A percentile compares a stretch with the other conserved stretches of the same genome.
phyloP scores from a whole-genome alignment of 1,140 invertebrate genomes.

The Bombus cullumanus region DNA sequence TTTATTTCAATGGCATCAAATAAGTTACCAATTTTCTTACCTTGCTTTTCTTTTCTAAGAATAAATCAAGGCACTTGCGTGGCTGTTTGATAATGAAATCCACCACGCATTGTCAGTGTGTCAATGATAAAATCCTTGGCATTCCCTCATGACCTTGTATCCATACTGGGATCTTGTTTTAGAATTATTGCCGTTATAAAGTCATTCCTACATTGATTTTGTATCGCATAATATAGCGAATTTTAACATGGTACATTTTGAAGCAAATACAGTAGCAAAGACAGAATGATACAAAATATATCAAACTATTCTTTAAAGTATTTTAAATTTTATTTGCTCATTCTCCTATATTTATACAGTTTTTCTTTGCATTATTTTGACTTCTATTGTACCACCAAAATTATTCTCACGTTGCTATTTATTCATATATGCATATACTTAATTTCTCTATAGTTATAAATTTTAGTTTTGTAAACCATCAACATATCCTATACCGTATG shows the following conservation, averaged over 20 bases:
- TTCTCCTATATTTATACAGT: too few relatives aligned
- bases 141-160: conserved; percentile 16
- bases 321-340: too few relatives aligned
- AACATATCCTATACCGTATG: too few relatives aligned
- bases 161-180: background rate
- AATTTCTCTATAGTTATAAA: background rate
- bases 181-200: background rate
- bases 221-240: background rate
- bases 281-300: too few relatives aligned
- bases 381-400: too few relatives aligned
- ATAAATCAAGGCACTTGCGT: background rate
- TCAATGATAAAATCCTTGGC: conserved; percentile 43
- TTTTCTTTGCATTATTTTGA: too few relatives aligned
- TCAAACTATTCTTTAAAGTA: too few relatives aligned
- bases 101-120: background rate
- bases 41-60: background rate
- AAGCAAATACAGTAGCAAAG: too few relatives aligned
- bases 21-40: background rate
- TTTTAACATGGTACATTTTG: background rate
- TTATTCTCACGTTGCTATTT: background rate
- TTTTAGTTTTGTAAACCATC: background rate
- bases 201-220: background rate
- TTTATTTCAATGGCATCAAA: too few relatives aligned
- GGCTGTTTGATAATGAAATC: conserved; percentile 28
- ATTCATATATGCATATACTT: background rate